Percentiles rank a stretch among this genome's conserved stretches.
Conservation (phyloP, 2,888 invertebrate genomes). For the Eupithecia vulgata region DNA sequence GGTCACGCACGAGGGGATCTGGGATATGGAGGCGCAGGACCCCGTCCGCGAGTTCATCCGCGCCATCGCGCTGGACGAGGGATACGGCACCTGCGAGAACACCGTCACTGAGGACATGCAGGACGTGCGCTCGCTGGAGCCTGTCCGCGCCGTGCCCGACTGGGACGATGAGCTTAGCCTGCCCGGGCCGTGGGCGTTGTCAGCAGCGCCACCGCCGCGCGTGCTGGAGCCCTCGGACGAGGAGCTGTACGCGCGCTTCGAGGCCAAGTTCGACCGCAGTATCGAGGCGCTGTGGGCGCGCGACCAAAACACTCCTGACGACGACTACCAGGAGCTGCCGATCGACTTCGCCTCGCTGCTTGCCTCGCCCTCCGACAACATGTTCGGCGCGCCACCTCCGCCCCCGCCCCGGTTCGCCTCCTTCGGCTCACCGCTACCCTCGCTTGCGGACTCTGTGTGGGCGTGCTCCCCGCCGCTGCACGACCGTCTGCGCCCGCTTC, state of each 20-base stretch:
- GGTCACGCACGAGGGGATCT: slow-evolving; percentile 80
- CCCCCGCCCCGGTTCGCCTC: slow-evolving; percentile 59
- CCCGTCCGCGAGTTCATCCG: slow-evolving; percentile 79
- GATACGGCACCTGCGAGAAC: slow-evolving; percentile 81
- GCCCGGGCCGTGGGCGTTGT: slow-evolving; percentile 66
- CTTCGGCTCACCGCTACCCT: slow-evolving; percentile 51
- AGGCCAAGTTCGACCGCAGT: slow-evolving; percentile 87
- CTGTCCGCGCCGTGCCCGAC: slow-evolving; percentile 64
- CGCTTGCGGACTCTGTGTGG: slow-evolving; percentile 53
- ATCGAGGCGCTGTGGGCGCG: slow-evolving; percentile 87
- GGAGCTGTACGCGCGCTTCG: slow-evolving; percentile 84
- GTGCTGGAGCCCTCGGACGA: slow-evolving; percentile 73
- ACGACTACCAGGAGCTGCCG: slow-evolving; percentile 85
- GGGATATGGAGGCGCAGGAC: slow-evolving; percentile 80
- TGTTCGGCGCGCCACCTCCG: slow-evolving; percentile 72
- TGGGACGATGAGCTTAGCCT: slow-evolving; percentile 71
- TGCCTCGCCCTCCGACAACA: slow-evolving; percentile 83
- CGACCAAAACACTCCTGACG: slow-evolving; percentile 78
- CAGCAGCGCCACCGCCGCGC: slow-evolving; percentile 64
- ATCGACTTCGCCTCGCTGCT: slow-evolving; percentile 85
- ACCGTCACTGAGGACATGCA: slow-evolving; percentile 71
- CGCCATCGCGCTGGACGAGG: slow-evolving; percentile 78
- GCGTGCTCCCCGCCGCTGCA: slow-evolving; percentile 61
- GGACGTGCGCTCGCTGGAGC: slow-evolving; percentile 55
- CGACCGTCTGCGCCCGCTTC: slow-evolving; percentile 64